Conservation (phyloP, 2,888 invertebrate genomes). For the Spilosoma lubricipeda region DNA sequence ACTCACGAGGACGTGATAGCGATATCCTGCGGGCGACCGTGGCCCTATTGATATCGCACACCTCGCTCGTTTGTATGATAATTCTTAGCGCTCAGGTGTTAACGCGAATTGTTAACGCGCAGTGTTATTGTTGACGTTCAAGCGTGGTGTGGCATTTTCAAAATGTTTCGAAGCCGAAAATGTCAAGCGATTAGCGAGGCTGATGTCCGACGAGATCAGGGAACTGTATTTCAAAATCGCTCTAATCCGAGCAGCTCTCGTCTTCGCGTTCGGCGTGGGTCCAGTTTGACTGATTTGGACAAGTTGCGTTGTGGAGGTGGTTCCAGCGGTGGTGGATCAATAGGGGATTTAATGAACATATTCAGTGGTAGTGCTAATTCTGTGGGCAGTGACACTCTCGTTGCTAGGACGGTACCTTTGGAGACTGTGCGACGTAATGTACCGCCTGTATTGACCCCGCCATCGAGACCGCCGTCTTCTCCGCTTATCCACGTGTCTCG, state of each 20-base stretch:
- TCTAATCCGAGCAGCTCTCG: slow-evolving; percentile 80
- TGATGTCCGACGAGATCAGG: slow-evolving; percentile 84
- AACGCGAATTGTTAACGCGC: slow-evolving; percentile 71
- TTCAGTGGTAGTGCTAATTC: slow-evolving; percentile 91
- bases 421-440: slow-evolving; percentile 88
- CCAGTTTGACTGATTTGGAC: slow-evolving; percentile 91
- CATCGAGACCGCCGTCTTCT: slow-evolving; percentile 73
- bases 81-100: slow-evolving; percentile 70
- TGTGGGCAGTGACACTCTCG: slow-evolving; percentile 89
- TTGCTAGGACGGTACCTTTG: slow-evolving; percentile 90
- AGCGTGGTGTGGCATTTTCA: slow-evolving; percentile 60
- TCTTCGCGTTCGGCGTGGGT: slow-evolving; percentile 88
- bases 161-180: slow-evolving; percentile 77
- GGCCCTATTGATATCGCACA: slow-evolving; percentile 80
- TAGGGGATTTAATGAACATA: slow-evolving; percentile 93
- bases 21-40: slow-evolving; percentile 84
- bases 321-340: slow-evolving; percentile 87
- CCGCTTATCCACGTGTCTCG: slow-evolving; percentile 77
- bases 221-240: slow-evolving; percentile 77
- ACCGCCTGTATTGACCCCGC: slow-evolving; percentile 80
- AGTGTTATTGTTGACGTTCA: slow-evolving; percentile 65
- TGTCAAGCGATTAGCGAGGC: slow-evolving; percentile 80
- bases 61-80: slow-evolving; percentile 79
- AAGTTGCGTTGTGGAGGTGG: slow-evolving; percentile 84
- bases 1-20: slow-evolving; percentile 76